Percentiles rank a stretch among this genome's conserved stretches.
These are phyloP conservation scores for Ploceus nigricollis DNA, from an alignment of 2,113 vertebrate species.

Conservation along the genomic window DNA sequence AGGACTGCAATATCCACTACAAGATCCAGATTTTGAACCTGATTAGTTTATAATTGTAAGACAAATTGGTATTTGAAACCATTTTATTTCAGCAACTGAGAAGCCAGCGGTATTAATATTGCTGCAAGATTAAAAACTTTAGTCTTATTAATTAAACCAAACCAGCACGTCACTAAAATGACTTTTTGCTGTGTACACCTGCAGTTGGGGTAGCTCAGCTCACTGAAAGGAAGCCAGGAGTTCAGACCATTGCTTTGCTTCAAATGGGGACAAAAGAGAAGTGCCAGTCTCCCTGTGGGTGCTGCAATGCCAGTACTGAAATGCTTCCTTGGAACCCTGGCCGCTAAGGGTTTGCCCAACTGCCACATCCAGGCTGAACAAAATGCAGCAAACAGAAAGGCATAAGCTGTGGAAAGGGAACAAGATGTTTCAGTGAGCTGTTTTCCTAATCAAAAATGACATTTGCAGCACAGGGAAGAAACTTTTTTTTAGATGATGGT, in stretches of 20 bases:
- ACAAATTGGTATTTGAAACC: neutral
- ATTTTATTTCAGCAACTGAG: neutral
- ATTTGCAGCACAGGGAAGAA: neutral
- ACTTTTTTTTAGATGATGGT: neutral
- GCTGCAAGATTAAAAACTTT: neutral
- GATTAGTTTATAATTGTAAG: neutral
- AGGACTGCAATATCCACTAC: neutral
- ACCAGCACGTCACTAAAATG: neutral
- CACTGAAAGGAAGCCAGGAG: neutral
- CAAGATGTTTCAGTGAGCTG: neutral
- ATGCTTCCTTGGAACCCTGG: neutral
- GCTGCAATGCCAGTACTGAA: neutral
- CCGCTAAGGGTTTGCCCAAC: rapidly evolving
- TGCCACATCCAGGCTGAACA: neutral
- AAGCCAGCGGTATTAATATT: neutral
- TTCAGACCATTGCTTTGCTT: neutral
- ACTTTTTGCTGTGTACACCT: neutral
- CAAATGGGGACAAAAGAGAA: neutral
- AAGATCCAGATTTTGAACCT: neutral
- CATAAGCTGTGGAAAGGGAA: neutral
- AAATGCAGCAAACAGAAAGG: neutral
- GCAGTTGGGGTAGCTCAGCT: neutral
- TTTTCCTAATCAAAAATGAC: neutral
- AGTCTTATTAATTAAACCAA: neutral
- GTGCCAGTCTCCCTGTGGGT: neutral